Percentiles rank a stretch among this genome's conserved stretches.
phyloP scores from a whole-genome alignment of 2,113 vertebrate genomes.

The Apaloderma vittatum region DNA sequence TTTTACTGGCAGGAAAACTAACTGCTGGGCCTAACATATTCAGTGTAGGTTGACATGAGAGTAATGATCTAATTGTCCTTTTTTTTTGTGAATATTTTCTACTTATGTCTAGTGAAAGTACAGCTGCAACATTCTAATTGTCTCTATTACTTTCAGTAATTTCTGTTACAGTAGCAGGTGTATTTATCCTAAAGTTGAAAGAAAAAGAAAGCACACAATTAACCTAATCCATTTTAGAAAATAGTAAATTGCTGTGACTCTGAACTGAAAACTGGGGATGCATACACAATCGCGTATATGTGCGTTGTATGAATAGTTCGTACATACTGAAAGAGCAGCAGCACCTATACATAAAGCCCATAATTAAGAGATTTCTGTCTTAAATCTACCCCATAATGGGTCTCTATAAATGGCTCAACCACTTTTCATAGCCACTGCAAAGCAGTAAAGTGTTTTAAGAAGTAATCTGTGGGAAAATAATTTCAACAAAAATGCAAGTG shows the following conservation, averaged over 20 bases:
- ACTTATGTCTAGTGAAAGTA: not conserved
- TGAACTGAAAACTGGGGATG: not conserved
- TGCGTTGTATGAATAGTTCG: not conserved
- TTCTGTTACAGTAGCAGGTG: not conserved
- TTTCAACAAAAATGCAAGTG: not conserved
- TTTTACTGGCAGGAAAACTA: not conserved
- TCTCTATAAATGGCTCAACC: not conserved
- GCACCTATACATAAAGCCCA: not conserved
- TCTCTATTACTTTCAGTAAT: not conserved
- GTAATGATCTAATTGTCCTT: not conserved
- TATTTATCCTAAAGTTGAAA: not conserved
- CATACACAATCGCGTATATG: not conserved
- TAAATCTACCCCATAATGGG: not conserved
- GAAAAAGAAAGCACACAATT: not conserved
- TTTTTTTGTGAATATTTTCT: not conserved
- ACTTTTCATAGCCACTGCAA: not conserved
- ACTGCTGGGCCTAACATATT: not conserved
- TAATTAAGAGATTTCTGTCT: not conserved
- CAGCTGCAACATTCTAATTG: not conserved
- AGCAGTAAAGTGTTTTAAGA: not conserved
- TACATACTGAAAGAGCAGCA: not conserved
- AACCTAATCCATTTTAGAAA: not conserved
- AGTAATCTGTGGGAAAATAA: not conserved
- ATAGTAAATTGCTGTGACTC: not conserved
- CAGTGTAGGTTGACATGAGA: not conserved